A percentile compares a stretch with the other conserved stretches of the same genome.
Evolutionary conservation across 2,113 vertebrate genomes (phyloP).

Genomic region (Condylura cristata): DNA sequence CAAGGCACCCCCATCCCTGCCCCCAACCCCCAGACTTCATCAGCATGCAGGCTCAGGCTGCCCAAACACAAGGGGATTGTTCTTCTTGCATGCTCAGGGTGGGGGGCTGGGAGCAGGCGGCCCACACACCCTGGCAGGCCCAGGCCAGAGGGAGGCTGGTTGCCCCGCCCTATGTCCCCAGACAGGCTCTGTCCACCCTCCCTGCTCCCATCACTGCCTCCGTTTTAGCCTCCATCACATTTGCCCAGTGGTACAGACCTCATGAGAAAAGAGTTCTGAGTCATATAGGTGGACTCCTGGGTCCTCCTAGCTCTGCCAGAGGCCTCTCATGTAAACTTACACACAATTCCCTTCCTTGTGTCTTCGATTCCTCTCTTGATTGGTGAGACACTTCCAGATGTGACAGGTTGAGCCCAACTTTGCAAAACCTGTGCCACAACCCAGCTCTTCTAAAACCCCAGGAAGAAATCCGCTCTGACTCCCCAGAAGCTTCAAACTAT

Average conservation of each 20-base stretch:
- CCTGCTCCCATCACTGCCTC: neutral
- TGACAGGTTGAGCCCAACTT: neutral
- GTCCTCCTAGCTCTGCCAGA: neutral
- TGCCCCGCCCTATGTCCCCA: constrained; percentile 75
- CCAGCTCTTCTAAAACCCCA: neutral
- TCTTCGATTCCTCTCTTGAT: neutral
- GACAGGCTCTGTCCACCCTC: constrained; percentile 43
- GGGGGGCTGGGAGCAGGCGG: constrained; percentile 79
- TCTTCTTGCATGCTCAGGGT: constrained; percentile 77
- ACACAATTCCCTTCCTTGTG: neutral
- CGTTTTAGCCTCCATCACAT: neutral
- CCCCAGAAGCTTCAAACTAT: neutral
- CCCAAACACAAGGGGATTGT: constrained; percentile 82
- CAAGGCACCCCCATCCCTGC: constrained; percentile 47
- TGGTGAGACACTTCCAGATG: neutral
- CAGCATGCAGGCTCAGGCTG: constrained; percentile 78
- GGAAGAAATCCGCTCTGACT: neutral
- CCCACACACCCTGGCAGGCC: constrained; percentile 81
- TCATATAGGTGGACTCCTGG: neutral
- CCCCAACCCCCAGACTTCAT: constrained; percentile 44
- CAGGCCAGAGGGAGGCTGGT: constrained; percentile 62
- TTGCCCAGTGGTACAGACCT: neutral
- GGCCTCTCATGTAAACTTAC: neutral
- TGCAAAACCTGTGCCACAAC: neutral
- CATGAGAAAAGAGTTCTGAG: neutral